Evolutionary conservation across 2,888 invertebrate species (phyloP).

Genomic region (Temnothorax rugatulus): DNA sequence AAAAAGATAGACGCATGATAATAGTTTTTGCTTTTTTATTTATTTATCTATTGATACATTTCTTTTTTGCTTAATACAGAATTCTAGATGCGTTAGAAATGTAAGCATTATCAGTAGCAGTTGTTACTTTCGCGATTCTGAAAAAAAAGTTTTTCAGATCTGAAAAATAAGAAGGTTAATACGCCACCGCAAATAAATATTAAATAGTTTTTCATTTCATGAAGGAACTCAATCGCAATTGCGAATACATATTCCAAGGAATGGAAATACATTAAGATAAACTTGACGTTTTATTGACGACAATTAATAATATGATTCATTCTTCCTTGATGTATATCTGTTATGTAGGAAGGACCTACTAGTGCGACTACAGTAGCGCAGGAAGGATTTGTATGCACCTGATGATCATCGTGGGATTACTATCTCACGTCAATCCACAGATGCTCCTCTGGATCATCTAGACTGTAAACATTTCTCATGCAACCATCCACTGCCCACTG

Average conservation of each 20-base stretch:
- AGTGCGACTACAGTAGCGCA: slow-evolving; percentile 80
- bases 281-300: not conserved
- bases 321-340: slow-evolving; percentile 36
- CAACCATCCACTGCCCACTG: slow-evolving; percentile 84
- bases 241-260: not conserved
- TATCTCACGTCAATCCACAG: slow-evolving; percentile 80
- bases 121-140: not conserved
- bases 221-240: not conserved
- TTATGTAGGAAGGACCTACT: slow-evolving; percentile 80
- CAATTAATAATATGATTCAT: slow-evolving; percentile 17
- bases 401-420: slow-evolving; percentile 82
- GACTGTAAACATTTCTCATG: slow-evolving; percentile 82
- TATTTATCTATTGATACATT: not conserved
- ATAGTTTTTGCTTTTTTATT: slow-evolving; percentile 1
- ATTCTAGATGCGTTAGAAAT: not conserved
- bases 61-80: not conserved
- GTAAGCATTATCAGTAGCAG: not conserved
- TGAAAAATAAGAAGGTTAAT: not conserved
- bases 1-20: slow-evolving; percentile 8
- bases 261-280: slow-evolving; percentile 2
- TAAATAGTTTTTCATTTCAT: slow-evolving; percentile 17
- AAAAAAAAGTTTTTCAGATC: not conserved
- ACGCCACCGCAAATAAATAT: not conserved
- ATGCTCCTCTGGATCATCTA: slow-evolving; percentile 82
- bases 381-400: slow-evolving; percentile 84